These are phyloP conservation scores for Vulpes vulpes DNA, from an alignment of 2,113 vertebrate genomes.

Conservation along the genomic window DNA sequence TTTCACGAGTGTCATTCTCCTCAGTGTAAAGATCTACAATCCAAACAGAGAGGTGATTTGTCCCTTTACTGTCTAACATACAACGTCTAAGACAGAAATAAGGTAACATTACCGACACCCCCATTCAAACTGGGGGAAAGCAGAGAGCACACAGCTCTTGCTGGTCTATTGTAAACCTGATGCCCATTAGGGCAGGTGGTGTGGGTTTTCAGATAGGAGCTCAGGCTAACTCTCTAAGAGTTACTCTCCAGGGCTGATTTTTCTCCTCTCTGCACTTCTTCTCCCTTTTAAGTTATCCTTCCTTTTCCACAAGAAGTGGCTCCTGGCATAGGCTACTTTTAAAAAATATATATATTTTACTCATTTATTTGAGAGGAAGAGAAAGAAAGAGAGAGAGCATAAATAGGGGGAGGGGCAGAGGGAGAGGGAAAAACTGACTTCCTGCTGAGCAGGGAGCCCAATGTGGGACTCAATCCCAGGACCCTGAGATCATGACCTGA, in stretches of 20 bases:
- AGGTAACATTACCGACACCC: background rate
- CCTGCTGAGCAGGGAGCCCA: too few relatives aligned
- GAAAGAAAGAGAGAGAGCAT: too few relatives aligned
- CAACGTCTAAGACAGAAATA: background rate
- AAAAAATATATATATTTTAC: too few relatives aligned
- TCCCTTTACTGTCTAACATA: background rate
- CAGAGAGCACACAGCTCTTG: background rate
- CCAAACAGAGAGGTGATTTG: background rate
- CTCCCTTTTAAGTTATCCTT: background rate
- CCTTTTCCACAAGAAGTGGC: background rate
- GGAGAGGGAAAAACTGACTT: too few relatives aligned
- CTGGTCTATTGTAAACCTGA: background rate
- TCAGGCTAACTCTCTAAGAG: background rate
- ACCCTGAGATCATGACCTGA: too few relatives aligned
- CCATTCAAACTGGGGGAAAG: background rate
- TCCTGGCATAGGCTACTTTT: background rate
- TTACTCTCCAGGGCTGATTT: background rate
- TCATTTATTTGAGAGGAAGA: too few relatives aligned
- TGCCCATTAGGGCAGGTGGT: background rate
- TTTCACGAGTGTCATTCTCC: background rate
- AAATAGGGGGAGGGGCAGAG: too few relatives aligned
- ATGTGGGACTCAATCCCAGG: too few relatives aligned
- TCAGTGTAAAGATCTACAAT: background rate
- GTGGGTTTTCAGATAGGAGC: background rate
- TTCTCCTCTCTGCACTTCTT: background rate